Conservation (phyloP, 2,888 invertebrate genomes). For the Amaurobius ferox region DNA sequence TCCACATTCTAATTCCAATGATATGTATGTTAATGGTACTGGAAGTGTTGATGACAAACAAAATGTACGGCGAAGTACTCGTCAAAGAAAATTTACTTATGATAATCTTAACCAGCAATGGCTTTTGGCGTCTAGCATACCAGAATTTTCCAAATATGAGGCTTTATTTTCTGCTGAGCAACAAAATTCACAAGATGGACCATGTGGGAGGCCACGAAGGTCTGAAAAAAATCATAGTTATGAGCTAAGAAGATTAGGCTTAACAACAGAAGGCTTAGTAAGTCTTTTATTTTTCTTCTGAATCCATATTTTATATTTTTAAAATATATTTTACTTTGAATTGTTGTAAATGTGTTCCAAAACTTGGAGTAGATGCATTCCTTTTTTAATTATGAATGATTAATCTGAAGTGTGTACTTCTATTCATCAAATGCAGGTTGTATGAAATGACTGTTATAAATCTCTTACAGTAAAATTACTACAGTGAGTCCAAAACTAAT, state of each 20-base stretch:
- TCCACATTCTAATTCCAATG: constrained; percentile 63
- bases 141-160: constrained; percentile 67
- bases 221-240: constrained; percentile 47
- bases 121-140: constrained; percentile 64
- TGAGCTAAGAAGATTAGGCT: constrained; percentile 51
- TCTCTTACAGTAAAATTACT: too few species aligned
- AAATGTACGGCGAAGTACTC: constrained; percentile 63
- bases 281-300: background rate
- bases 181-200: constrained; percentile 38
- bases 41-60: constrained; percentile 52
- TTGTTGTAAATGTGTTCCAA: too few species aligned
- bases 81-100: constrained; percentile 69
- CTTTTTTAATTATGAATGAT: too few species aligned
- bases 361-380: too few species aligned
- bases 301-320: too few species aligned
- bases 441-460: too few species aligned
- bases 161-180: constrained; percentile 47
- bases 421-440: too few species aligned
- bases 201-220: constrained; percentile 26
- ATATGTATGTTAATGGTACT: constrained; percentile 56
- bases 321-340: too few species aligned
- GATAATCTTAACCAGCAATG: constrained; percentile 70
- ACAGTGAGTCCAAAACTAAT: too few species aligned
- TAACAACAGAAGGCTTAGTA: constrained; percentile 60
- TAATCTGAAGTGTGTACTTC: too few species aligned